Evolutionary conservation across 2,888 invertebrate genomes (phyloP).

Genomic region (Lypha dubia): DNA sequence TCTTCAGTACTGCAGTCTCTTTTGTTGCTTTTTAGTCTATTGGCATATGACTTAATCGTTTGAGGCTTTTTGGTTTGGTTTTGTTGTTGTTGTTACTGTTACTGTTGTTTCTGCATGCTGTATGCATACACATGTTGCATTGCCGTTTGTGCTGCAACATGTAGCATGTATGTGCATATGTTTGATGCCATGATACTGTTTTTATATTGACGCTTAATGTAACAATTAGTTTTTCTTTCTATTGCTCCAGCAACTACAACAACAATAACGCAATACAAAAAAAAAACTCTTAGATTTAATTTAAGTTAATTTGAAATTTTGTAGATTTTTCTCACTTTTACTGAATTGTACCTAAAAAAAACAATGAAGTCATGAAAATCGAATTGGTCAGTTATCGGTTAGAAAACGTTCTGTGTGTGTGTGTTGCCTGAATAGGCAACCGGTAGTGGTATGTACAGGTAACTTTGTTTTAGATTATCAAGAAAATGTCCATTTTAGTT

Average conservation of each 20-base stretch:
- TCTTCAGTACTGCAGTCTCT: slow-evolving; percentile 50
- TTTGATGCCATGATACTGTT: slow-evolving; percentile 63
- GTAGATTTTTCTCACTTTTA: slow-evolving; percentile 65
- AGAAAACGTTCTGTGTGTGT: background rate
- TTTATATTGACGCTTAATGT: slow-evolving; percentile 70
- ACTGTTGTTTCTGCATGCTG: slow-evolving; percentile 38
- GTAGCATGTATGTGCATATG: slow-evolving; percentile 24
- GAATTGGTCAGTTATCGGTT: background rate
- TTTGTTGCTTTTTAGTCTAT: slow-evolving; percentile 53
- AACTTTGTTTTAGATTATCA: slow-evolving; percentile 21
- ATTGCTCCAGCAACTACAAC: background rate
- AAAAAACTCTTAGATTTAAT: slow-evolving; percentile 23
- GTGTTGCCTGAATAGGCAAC: background rate
- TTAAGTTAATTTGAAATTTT: slow-evolving; percentile 58
- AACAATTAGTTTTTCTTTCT: slow-evolving; percentile 67
- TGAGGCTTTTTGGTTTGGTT: slow-evolving; percentile 67
- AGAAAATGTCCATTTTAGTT: slow-evolving; percentile 38
- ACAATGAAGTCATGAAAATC: slow-evolving; percentile 18
- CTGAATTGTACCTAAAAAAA: slow-evolving; percentile 13
- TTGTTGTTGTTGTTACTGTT: slow-evolving; percentile 36
- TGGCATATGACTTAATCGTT: slow-evolving; percentile 73
- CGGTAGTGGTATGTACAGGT: no score
- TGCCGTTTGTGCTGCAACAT: slow-evolving; percentile 30
- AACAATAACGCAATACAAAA: background rate
- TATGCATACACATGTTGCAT: slow-evolving; percentile 57